Evolutionary conservation across 2,888 invertebrate genomes (phyloP).

Genomic region (Dioctria linearis): DNA sequence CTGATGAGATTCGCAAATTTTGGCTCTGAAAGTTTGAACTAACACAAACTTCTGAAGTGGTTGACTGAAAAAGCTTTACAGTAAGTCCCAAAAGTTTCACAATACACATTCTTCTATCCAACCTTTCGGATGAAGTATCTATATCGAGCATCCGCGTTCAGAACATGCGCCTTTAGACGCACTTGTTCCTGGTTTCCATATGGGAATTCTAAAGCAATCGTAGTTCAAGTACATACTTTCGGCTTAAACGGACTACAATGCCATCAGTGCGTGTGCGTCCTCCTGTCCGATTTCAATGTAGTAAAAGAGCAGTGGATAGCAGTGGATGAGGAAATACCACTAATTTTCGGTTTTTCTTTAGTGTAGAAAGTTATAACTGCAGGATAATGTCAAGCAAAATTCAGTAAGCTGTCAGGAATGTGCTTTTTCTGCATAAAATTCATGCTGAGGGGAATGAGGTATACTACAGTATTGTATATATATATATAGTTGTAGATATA

Average conservation of each 20-base stretch:
- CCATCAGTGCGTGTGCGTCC: neutral
- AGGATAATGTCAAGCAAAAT: slow-evolving; percentile 44
- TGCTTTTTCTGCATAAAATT: slow-evolving; percentile 2
- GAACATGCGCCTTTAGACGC: slow-evolving; percentile 19
- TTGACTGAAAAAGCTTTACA: slow-evolving; percentile 32
- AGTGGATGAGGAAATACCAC: neutral
- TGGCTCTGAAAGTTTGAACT: slow-evolving; percentile 46
- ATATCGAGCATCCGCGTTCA: slow-evolving; percentile 16
- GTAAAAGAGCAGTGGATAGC: neutral
- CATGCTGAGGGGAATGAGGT: no score
- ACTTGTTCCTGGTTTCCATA: slow-evolving; percentile 1
- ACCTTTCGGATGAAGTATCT: slow-evolving; percentile 8
- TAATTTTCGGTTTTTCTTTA: slow-evolving; percentile 6
- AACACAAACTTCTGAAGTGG: slow-evolving; percentile 38
- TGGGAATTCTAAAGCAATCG: neutral
- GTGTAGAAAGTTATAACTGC: slow-evolving; percentile 13
- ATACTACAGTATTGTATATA: no score
- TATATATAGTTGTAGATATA: no score
- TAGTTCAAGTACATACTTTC: slow-evolving; percentile 7
- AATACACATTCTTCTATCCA: neutral
- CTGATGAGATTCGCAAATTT: slow-evolving; percentile 33
- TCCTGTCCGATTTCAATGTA: neutral
- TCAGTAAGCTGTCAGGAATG: slow-evolving; percentile 40
- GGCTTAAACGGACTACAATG: neutral
- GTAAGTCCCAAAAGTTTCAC: slow-evolving; percentile 28